These are phyloP conservation scores for Eudemis profundana DNA, from an alignment of 2,888 invertebrate genomes.

Conservation along the genomic window DNA sequence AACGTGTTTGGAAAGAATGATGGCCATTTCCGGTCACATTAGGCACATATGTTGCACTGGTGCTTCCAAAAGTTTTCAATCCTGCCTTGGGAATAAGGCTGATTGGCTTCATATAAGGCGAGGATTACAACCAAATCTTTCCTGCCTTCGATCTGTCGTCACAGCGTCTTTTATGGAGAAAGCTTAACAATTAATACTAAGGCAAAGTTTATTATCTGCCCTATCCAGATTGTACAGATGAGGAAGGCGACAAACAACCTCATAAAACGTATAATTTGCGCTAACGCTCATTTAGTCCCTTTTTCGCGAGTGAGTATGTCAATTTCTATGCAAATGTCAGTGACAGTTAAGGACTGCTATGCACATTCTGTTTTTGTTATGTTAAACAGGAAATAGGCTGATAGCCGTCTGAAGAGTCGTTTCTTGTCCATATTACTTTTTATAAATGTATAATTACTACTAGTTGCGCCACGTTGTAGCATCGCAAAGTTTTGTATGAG, in stretches of 20 bases:
- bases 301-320: conserved; percentile 37
- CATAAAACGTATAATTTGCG: conserved; percentile 36
- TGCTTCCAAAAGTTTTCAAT: conserved; percentile 20
- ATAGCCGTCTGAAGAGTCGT: neutral
- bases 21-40: conserved; percentile 65
- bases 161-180: conserved; percentile 3
- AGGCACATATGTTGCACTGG: conserved; percentile 44
- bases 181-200: conserved; percentile 25
- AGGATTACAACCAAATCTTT: conserved; percentile 8
- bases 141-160: conserved; percentile 3
- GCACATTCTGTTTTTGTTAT: conserved; percentile 25
- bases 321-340: conserved; percentile 41
- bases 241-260: conserved; percentile 34
- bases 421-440: neutral
- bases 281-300: conserved; percentile 32
- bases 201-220: conserved; percentile 21
- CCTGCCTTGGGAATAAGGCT: conserved; percentile 26
- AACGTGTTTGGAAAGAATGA: conserved; percentile 57
- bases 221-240: conserved; percentile 34
- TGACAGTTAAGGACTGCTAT: conserved; percentile 39
- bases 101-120: conserved; percentile 13
- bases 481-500: no score
- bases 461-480: no score
- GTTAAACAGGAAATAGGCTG: conserved; percentile 35
- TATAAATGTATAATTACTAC: no score